These are phyloP conservation scores for Gallinago paraguaiae DNA, from an alignment of 2,113 vertebrate genomes.

Conservation along the genomic window DNA sequence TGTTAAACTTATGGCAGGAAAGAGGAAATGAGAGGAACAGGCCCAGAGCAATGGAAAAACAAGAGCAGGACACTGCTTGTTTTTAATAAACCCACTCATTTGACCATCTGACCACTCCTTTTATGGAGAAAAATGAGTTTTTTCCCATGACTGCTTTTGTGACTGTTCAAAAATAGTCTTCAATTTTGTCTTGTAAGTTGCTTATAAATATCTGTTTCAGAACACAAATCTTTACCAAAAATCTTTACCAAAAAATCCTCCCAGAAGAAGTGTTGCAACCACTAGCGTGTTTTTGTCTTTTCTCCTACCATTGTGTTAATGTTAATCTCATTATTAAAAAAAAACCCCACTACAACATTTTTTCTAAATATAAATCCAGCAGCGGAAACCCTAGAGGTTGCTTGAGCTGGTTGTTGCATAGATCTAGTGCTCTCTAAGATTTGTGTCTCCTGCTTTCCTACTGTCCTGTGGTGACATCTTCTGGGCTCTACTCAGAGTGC, in stretches of 20 bases:
- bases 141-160: constrained; percentile 52
- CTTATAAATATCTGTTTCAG: constrained; percentile 4
- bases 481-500: constrained; percentile 6
- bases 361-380: background rate
- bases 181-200: background rate
- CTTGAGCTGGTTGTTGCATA: background rate
- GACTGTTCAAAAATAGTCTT: constrained; percentile 17
- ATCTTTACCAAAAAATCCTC: background rate
- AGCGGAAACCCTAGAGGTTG: background rate
- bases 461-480: constrained; percentile 50
- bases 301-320: background rate
- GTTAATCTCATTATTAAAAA: background rate
- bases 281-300: background rate
- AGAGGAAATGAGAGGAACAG: constrained; percentile 1
- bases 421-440: no score
- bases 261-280: background rate
- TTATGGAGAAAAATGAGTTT: constrained; percentile 42
- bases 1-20: background rate
- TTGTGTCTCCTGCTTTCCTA: background rate
- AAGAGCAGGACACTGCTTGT: constrained; percentile 18
- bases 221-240: background rate
- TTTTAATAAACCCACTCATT: constrained; percentile 48
- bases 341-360: background rate
- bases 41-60: background rate
- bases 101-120: constrained; percentile 41